These are phyloP conservation scores for Microtus montanus DNA, from an alignment of 2,113 vertebrate genomes.

Conservation along the genomic window DNA sequence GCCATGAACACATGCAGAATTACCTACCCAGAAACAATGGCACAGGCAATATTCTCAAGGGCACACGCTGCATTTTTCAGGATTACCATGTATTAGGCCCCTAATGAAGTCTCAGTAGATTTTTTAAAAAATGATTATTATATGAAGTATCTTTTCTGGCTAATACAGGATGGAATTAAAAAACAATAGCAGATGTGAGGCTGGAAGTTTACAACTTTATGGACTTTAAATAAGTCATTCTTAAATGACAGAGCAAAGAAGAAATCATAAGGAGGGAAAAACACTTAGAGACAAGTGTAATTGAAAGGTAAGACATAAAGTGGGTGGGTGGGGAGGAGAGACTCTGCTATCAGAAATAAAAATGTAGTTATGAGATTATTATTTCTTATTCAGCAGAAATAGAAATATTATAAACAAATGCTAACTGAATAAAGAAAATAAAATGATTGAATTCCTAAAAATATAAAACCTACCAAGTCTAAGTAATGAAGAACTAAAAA, in stretches of 20 bases:
- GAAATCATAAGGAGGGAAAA: neutral
- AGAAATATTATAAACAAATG: neutral
- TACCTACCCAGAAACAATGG: neutral
- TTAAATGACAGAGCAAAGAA: neutral
- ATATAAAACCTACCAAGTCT: neutral
- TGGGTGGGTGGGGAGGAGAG: neutral
- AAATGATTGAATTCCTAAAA: neutral
- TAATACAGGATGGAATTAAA: neutral
- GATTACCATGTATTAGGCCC: neutral
- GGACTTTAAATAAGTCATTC: neutral
- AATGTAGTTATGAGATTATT: neutral
- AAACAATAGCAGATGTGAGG: neutral
- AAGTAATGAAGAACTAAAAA: neutral
- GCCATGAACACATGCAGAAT: neutral
- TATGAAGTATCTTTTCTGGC: neutral
- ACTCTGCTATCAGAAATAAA: neutral
- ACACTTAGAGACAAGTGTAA: neutral
- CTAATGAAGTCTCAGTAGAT: neutral
- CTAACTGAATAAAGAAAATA: neutral
- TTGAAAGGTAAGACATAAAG: neutral
- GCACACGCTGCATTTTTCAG: neutral
- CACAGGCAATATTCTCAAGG: neutral
- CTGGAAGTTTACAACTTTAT: neutral
- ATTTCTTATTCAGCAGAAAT: neutral
- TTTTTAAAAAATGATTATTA: neutral